Evolutionary conservation across 2,888 invertebrate species (phyloP).

Genomic region (Chalcis sispes): DNA sequence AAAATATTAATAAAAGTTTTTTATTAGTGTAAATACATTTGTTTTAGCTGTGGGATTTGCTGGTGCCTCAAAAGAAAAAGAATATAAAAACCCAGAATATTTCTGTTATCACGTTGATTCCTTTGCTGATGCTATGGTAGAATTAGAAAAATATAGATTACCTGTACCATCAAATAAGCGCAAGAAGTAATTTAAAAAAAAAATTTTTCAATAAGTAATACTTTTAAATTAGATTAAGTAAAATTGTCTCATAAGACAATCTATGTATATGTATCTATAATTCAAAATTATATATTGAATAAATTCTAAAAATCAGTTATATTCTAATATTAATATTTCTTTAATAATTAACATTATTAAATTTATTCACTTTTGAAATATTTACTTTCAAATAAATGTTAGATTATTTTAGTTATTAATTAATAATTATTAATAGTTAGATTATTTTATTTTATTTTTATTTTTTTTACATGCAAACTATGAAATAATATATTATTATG

Average conservation of each 20-base stretch:
- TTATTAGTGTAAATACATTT: constrained; percentile 3
- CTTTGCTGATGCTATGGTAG: constrained; percentile 90
- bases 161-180: constrained; percentile 84
- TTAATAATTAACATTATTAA: background rate
- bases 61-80: constrained; percentile 82
- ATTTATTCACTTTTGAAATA: too few relatives aligned
- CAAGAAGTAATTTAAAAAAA: constrained; percentile 20
- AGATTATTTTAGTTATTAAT: too few relatives aligned
- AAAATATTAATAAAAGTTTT: background rate
- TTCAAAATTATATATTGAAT: background rate
- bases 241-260: background rate
- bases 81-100: constrained; percentile 93
- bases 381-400: too few relatives aligned
- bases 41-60: constrained; percentile 81
- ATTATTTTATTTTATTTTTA: too few relatives aligned
- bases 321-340: background rate
- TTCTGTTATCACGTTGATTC: constrained; percentile 87
- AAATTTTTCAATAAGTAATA: background rate
- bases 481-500: too few relatives aligned
- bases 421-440: too few relatives aligned
- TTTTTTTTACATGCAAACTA: too few relatives aligned
- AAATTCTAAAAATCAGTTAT: background rate
- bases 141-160: constrained; percentile 87
- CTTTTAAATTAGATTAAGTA: background rate
- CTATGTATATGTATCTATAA: constrained; percentile 13